Conservation (phyloP, 2,888 invertebrate species). For the Microctonus aethiopoides region DNA sequence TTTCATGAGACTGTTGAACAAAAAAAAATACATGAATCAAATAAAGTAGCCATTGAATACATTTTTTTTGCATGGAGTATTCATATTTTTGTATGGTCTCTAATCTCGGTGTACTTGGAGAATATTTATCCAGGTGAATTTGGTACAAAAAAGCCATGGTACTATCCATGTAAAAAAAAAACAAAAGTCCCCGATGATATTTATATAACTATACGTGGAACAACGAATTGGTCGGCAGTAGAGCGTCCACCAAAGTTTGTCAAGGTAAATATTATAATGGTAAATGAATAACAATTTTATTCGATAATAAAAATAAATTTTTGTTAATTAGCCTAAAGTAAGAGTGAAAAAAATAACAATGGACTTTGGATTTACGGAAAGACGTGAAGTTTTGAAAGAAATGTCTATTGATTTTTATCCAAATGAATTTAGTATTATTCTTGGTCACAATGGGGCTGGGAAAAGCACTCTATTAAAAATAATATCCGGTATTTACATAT, state of each 20-base stretch:
- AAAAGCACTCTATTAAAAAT: constrained; percentile 46
- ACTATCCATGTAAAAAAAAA: constrained; percentile 41
- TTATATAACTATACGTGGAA: constrained; percentile 30
- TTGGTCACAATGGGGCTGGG: constrained; percentile 47
- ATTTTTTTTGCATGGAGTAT: constrained; percentile 38
- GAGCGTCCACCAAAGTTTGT: constrained; percentile 37
- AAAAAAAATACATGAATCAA: neutral
- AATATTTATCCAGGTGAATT: constrained; percentile 41
- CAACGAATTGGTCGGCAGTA: constrained; percentile 46
- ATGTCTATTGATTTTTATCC: constrained; percentile 46
- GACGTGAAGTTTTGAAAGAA: constrained; percentile 36
- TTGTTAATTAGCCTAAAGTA: constrained; percentile 37
- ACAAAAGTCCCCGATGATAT: constrained; percentile 14
- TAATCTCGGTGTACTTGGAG: constrained; percentile 41
- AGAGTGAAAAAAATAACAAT: constrained; percentile 41
- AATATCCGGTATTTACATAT: constrained; percentile 45
- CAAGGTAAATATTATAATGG: too few species aligned
- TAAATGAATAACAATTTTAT: too few species aligned
- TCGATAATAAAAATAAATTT: too few species aligned
- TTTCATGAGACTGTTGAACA: neutral
- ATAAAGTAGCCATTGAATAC: constrained; percentile 30
- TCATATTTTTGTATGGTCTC: constrained; percentile 41
- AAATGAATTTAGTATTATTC: constrained; percentile 43
- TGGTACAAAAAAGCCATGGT: constrained; percentile 39
- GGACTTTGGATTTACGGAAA: constrained; percentile 35